A percentile compares a stretch with the other conserved stretches of the same genome.
phyloP scores from a whole-genome alignment of 2,113 vertebrate genomes.

The Romanogobio albipinnatus region DNA sequence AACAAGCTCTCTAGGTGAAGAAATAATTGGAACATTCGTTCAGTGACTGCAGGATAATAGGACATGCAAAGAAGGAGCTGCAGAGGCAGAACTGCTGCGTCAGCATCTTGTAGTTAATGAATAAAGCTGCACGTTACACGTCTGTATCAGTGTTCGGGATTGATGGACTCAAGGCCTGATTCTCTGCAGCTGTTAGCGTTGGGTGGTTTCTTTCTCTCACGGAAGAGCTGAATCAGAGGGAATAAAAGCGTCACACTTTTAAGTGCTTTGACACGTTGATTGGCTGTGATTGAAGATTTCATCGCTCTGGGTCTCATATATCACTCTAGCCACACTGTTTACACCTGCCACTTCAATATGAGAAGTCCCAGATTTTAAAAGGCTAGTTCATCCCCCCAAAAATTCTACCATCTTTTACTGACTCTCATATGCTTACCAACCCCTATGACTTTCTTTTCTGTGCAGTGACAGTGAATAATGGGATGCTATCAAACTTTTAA shows the following conservation, averaged over 20 bases:
- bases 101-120: neutral
- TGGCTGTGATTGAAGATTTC: conserved; percentile 18
- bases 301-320: neutral
- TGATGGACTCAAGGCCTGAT: neutral
- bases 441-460: neutral
- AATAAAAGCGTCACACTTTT: conserved; percentile 2
- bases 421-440: neutral
- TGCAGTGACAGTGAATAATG: neutral
- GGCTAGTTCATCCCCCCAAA: conserved; percentile 2
- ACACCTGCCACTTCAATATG: neutral
- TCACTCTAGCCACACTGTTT: neutral
- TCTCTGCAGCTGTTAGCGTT: neutral
- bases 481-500: neutral
- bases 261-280: conserved; percentile 2
- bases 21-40: conserved; percentile 29
- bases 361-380: neutral
- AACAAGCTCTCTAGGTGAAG: neutral
- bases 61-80: conserved; percentile 11
- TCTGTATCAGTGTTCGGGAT: neutral
- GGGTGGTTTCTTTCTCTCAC: conserved; percentile 13
- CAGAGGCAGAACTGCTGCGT: neutral
- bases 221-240: neutral
- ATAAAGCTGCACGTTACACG: neutral
- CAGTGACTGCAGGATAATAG: conserved; percentile 7
- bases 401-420: neutral